phyloP scores from a whole-genome alignment of 2,888 invertebrate species.

The Trichogramma evanescens region DNA sequence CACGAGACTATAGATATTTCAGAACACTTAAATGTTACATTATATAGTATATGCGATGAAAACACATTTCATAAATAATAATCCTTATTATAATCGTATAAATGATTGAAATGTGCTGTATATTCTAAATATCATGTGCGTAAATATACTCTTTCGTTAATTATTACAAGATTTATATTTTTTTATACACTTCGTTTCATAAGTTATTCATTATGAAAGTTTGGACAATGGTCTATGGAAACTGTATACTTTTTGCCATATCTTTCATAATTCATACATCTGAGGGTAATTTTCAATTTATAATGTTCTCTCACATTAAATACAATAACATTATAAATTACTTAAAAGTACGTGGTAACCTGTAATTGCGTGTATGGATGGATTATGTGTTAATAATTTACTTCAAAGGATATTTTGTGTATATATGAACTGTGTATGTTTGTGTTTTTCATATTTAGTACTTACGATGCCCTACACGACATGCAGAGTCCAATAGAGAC shows the following conservation, averaged over 20 bases:
- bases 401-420: constrained; percentile 16
- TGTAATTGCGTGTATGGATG: constrained; percentile 15
- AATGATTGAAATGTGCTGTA: constrained; percentile 5
- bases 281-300: neutral
- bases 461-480: constrained; percentile 47
- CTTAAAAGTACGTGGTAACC: neutral
- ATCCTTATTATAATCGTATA: neutral
- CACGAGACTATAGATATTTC: constrained; percentile 7
- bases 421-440: neutral
- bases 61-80: neutral
- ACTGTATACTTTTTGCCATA: neutral
- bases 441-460: constrained; percentile 37
- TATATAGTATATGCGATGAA: constrained; percentile 3
- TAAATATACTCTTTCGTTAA: neutral
- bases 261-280: neutral
- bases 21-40: constrained; percentile 5
- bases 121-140: constrained; percentile 9
- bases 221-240: neutral
- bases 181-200: neutral
- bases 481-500: constrained; percentile 48
- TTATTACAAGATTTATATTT: neutral
- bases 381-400: constrained; percentile 6
- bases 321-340: neutral
- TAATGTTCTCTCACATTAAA: neutral
- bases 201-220: neutral